These are phyloP conservation scores for Luffia ferchaultella DNA, from an alignment of 2,888 invertebrate genomes.

Conservation along the genomic window DNA sequence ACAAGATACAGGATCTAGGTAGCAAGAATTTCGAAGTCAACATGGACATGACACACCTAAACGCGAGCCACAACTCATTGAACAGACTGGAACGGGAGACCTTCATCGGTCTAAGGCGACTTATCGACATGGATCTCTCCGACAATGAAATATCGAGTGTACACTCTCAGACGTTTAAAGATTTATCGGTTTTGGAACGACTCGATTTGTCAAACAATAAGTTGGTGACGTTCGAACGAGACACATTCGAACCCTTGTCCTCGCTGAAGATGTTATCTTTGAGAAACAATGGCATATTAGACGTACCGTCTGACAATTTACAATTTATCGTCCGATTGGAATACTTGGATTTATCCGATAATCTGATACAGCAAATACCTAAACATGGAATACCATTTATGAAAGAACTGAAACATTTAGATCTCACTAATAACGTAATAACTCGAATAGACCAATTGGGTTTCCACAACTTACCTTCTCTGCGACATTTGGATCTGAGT, in stretches of 20 bases:
- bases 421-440: conserved; percentile 80
- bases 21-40: conserved; percentile 84
- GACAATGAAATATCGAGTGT: conserved; percentile 80
- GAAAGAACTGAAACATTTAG: conserved; percentile 74
- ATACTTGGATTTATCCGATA: conserved; percentile 79
- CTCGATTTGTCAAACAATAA: conserved; percentile 81
- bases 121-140: conserved; percentile 76
- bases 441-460: conserved; percentile 74
- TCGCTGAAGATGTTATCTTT: conserved; percentile 77
- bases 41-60: conserved; percentile 74
- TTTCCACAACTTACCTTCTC: conserved; percentile 76
- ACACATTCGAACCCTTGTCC: conserved; percentile 73
- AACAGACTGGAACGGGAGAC: conserved; percentile 77
- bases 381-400: conserved; percentile 77
- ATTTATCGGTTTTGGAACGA: conserved; percentile 75
- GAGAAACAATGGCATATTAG: conserved; percentile 80
- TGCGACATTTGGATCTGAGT: conserved; percentile 78
- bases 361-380: conserved; percentile 77
- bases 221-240: conserved; percentile 75
- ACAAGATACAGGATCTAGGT: conserved; percentile 82
- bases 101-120: conserved; percentile 74
- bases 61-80: conserved; percentile 80
- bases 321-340: conserved; percentile 72
- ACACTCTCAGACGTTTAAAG: conserved; percentile 78
- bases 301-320: conserved; percentile 76